Evolutionary conservation across 2,888 invertebrate species (phyloP).

Genomic region (Enoplolaimus lenunculus): DNA sequence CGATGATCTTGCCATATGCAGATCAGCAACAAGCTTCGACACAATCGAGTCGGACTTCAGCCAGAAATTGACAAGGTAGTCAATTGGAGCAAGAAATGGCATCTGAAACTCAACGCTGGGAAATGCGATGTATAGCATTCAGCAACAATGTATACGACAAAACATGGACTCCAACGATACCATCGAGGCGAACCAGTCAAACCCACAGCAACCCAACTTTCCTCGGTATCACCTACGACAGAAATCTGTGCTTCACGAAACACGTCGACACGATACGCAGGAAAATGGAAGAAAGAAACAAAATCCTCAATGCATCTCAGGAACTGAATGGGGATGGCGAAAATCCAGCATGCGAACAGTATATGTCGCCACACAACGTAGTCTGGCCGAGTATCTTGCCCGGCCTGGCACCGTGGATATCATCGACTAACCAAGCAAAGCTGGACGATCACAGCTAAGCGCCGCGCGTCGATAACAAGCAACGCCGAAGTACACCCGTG

Average conservation of each 20-base stretch:
- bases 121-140: background rate
- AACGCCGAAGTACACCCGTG: background rate
- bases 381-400: background rate
- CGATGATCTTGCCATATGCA: conserved; percentile 3
- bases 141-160: background rate
- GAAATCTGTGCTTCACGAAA: background rate
- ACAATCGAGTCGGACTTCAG: background rate
- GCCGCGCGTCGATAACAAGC: background rate
- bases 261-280: background rate
- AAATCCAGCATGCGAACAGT: background rate
- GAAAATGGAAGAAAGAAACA: conserved; percentile 3
- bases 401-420: background rate
- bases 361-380: background rate
- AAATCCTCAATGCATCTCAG: background rate
- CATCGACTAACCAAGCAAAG: background rate
- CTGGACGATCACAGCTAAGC: background rate
- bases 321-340: background rate
- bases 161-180: background rate
- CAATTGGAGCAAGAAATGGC: background rate
- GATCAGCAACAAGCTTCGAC: background rate
- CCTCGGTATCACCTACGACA: background rate
- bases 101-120: background rate
- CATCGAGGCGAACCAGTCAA: background rate
- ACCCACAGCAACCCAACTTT: background rate
- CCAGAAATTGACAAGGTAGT: background rate